Evolutionary conservation across 1,140 invertebrate genomes (phyloP).

Genomic region (Drosophila setifemur): DNA sequence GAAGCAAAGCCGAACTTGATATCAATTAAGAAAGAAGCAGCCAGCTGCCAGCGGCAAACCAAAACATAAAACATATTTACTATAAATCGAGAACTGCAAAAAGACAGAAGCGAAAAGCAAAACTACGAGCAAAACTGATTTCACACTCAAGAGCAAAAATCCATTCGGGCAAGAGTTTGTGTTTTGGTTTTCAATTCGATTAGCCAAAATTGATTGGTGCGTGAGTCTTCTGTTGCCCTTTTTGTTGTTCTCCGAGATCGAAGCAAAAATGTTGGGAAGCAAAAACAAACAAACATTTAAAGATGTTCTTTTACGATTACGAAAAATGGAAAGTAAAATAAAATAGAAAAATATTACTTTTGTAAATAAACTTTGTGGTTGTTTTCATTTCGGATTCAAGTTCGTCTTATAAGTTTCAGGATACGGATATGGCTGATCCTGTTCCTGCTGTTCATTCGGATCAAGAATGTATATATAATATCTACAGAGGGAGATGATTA

Average conservation of each 20-base stretch:
- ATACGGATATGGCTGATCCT: not conserved
- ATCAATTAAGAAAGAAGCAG: conserved; percentile 60
- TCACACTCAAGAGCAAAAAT: not conserved
- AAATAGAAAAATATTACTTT: conserved; percentile 82
- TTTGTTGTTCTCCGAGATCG: conserved; percentile 57
- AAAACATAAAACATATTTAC: conserved; percentile 56
- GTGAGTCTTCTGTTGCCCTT: conserved; percentile 63
- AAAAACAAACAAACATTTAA: conserved; percentile 59
- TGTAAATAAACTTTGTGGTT: conserved; percentile 72
- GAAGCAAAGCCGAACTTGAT: too few species aligned
- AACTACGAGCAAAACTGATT: conserved; percentile 9
- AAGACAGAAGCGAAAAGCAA: conserved; percentile 8
- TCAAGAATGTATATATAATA: too few species aligned
- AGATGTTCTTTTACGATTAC: conserved; percentile 68
- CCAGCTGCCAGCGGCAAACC: conserved; percentile 66
- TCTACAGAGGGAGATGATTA: too few species aligned
- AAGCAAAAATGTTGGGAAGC: conserved; percentile 46
- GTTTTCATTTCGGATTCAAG: conserved; percentile 31
- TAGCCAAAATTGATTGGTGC: conserved; percentile 51
- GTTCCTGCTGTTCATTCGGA: too few species aligned
- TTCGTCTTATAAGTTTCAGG: not conserved
- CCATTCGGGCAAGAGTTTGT: conserved; percentile 7
- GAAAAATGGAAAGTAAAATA: conserved; percentile 71
- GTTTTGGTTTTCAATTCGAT: conserved; percentile 24
- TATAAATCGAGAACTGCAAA: conserved; percentile 20